Percentiles rank a stretch among this genome's conserved stretches.
phyloP scores from a whole-genome alignment of 2,888 invertebrate genomes.

The Drosophila demipolita region DNA sequence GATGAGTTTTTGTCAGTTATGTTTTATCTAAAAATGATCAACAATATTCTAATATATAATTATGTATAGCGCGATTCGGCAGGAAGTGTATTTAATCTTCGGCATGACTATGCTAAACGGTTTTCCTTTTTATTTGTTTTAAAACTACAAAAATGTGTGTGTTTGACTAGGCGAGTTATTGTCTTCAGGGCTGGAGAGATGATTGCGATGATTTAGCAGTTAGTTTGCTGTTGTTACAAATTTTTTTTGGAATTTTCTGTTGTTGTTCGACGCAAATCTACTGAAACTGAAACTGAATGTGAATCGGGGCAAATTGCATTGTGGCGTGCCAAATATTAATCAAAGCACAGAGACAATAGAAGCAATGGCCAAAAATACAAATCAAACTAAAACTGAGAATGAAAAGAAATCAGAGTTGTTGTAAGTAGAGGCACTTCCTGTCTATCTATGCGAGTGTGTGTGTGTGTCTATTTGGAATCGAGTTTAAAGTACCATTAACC shows the following conservation, averaged over 20 bases:
- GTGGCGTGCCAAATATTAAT: conserved; percentile 78
- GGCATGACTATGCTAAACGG: not conserved
- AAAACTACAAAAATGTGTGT: not conserved
- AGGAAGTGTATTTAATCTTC: not conserved
- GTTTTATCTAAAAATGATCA: too few relatives aligned
- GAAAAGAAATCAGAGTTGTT: conserved; percentile 25
- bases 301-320: conserved; percentile 64
- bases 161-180: not conserved
- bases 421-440: conserved; percentile 52
- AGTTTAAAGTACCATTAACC: conserved; percentile 79
- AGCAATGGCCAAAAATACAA: conserved; percentile 34
- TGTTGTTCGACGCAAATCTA: not conserved
- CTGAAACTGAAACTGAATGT: conserved; percentile 8
- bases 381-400: conserved; percentile 19
- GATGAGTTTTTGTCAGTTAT: too few relatives aligned
- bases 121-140: not conserved
- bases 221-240: conserved; percentile 26
- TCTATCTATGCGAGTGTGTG: conserved; percentile 6
- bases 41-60: too few relatives aligned
- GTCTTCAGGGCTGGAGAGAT: conserved; percentile 1
- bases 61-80: not conserved
- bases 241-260: conserved; percentile 5
- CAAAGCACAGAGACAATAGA: conserved; percentile 45
- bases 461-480: conserved; percentile 22
- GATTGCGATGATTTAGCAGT: conserved; percentile 34